phyloP scores from a whole-genome alignment of 2,113 vertebrate genomes.

The Pristiophorus japonicus region DNA sequence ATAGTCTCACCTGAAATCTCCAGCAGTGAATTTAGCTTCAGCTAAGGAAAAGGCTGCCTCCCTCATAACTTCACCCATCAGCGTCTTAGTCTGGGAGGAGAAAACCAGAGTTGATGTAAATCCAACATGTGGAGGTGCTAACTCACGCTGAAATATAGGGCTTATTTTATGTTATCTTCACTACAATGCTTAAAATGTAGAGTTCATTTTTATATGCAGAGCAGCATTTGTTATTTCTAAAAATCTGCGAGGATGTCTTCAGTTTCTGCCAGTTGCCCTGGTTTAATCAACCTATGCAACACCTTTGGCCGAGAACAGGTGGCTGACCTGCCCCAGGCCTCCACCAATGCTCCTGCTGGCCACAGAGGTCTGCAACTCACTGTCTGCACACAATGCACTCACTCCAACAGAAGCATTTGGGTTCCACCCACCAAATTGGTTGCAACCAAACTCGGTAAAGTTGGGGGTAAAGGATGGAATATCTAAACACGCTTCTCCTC shows the following conservation, averaged over 20 bases:
- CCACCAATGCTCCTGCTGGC: not conserved
- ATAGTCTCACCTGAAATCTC: constrained; percentile 84
- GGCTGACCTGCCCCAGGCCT: not conserved
- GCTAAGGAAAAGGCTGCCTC: constrained; percentile 96
- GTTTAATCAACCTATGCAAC: not conserved
- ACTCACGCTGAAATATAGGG: not conserved
- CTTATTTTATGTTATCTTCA: no score
- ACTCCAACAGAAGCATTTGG: not conserved
- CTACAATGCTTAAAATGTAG: no score
- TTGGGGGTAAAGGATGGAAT: not conserved
- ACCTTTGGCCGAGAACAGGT: not conserved
- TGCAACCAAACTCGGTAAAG: not conserved
- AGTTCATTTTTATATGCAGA: not conserved
- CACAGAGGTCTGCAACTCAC: not conserved
- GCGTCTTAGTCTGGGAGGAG: constrained; percentile 79
- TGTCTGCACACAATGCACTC: not conserved
- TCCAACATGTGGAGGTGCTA: no score
- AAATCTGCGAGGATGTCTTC: not conserved
- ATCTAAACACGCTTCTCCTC: not conserved
- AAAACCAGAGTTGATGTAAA: constrained; percentile 41
- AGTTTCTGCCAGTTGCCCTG: not conserved
- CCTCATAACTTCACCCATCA: constrained; percentile 98
- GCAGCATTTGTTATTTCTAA: not conserved
- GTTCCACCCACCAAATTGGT: not conserved
- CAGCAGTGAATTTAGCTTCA: constrained; percentile 95